Evolutionary conservation across 2,888 invertebrate species (phyloP).

Genomic region (Agonopterix alstromeriana): DNA sequence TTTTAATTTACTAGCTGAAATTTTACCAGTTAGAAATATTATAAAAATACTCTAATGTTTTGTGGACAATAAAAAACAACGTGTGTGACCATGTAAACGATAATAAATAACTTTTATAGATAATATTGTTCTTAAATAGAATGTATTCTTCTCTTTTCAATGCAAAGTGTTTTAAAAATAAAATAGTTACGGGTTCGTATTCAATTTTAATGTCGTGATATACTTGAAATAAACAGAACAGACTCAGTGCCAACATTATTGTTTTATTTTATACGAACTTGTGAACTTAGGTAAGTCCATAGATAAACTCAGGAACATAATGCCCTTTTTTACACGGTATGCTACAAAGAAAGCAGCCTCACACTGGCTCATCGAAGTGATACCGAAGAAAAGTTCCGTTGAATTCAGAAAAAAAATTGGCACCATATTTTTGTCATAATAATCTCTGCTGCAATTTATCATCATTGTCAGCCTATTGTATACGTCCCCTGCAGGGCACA

Average conservation of each 20-base stretch:
- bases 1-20: conserved; percentile 8
- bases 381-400: too few species aligned
- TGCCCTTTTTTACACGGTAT: too few species aligned
- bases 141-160: conserved; percentile 4
- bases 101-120: conserved; percentile 38
- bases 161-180: conserved; percentile 21
- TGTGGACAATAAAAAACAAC: conserved; percentile 52
- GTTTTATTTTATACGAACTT: conserved; percentile 28
- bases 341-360: too few species aligned
- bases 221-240: conserved; percentile 58
- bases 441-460: too few species aligned
- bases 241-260: conserved; percentile 25
- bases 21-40: not conserved
- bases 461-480: too few species aligned
- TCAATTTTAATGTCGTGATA: conserved; percentile 45
- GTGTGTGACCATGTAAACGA: conserved; percentile 44
- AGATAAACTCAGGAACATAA: too few species aligned
- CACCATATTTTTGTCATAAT: too few species aligned
- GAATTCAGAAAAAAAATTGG: too few species aligned
- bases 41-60: conserved; percentile 3
- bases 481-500: too few species aligned
- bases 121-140: not conserved
- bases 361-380: too few species aligned
- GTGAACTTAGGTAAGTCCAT: not conserved
- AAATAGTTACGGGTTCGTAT: conserved; percentile 28